Base-by-base conservation (phyloP, 2,888 invertebrate genomes). In the Ochropacha duplaris region DNA sequence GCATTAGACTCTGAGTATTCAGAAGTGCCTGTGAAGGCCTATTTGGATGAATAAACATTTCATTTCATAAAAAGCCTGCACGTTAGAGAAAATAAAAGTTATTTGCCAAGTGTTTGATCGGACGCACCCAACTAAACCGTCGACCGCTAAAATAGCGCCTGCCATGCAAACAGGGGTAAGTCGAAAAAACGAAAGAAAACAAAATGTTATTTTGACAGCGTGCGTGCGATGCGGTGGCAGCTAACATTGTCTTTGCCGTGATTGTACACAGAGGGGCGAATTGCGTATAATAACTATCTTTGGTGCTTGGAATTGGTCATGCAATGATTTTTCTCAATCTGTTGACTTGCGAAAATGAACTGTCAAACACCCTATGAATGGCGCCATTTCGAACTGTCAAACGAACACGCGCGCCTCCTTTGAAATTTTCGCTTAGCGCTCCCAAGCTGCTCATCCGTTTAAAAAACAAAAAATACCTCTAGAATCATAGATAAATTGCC, bases 91-190 rank as follows among this genome's bases (percentile, higher is more conserved):
- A 69, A 69, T 63, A 71, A 65, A 68, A 68, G 74, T 72, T 79
- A 76, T 78, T 80, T 74, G 69, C 63, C 54, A 57, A 75, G 57
- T 76, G 77, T 79, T 83, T 84, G 85, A 80, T 82, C 80, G 77
- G 80, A 67, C 83, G 79, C 84, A 72, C 84, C 83, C 81, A 76
- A 62, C 70, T 63, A 39, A 66, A 71, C 55, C 55, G 54, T 57
- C 57, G 68, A 73, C 72, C 77, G 67, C 74, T 70, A 61, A 71
- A 68, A 68, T 64, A 74, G 78, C 74, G 76, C 73, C 70, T 55
- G 56, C 57, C 68, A 63, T 58, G 69, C 74, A 87, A 87, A 87
- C 84, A 86, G 62, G 83, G 86, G 83, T 71, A 63, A 72, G 64
- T 67, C 65, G 73, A 74, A 80, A 79, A 73, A 31, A 31, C 31